phyloP scores from a whole-genome alignment of 1,140 invertebrate genomes.

The Nebria ingens region DNA sequence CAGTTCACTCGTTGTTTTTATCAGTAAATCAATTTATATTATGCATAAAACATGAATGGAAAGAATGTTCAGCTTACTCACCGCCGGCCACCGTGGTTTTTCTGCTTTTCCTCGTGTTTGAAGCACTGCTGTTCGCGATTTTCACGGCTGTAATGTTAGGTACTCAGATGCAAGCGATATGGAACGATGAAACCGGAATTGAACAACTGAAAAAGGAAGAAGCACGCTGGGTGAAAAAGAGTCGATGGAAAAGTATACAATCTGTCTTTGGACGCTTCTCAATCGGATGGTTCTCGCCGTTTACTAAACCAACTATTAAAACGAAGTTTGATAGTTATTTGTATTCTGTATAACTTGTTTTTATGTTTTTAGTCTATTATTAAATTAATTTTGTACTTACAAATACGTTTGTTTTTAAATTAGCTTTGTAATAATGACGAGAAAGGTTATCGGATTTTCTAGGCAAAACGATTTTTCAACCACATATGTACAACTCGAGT shows the following conservation, averaged over 20 bases:
- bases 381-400: too few relatives aligned
- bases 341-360: constrained; percentile 52
- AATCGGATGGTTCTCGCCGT: constrained; percentile 89
- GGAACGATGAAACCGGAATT: constrained; percentile 97
- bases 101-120: constrained; percentile 91
- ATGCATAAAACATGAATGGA: constrained; percentile 91
- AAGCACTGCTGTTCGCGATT: constrained; percentile 93
- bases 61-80: constrained; percentile 83
- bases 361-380: background rate
- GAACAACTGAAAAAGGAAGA: constrained; percentile 92
- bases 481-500: too few relatives aligned
- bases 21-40: constrained; percentile 88
- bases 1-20: constrained; percentile 85
- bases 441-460: too few relatives aligned
- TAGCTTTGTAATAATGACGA: too few relatives aligned
- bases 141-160: constrained; percentile 98
- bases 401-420: too few relatives aligned
- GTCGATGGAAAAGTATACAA: constrained; percentile 87
- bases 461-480: too few relatives aligned
- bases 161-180: constrained; percentile 95
- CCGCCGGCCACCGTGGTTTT: constrained; percentile 93
- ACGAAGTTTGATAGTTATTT: constrained; percentile 63
- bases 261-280: constrained; percentile 91
- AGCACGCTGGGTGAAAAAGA: constrained; percentile 81
- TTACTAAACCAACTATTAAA: constrained; percentile 69